Conservation (phyloP, 2,113 vertebrate genomes). For the Phasianus colchicus region DNA sequence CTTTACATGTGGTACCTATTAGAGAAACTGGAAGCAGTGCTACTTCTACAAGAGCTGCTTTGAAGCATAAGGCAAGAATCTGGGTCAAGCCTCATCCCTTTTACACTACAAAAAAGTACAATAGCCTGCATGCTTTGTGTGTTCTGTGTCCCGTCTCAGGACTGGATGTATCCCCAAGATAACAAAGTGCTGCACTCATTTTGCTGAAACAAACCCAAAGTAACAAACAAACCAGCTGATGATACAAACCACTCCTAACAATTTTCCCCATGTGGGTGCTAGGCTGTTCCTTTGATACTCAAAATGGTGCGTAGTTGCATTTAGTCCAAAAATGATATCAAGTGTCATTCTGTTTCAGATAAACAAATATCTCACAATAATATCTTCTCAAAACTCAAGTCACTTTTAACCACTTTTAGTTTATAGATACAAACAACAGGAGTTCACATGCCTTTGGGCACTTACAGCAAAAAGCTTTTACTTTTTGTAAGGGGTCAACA, state of each 20-base stretch:
- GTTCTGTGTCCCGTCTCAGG: background rate
- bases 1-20: background rate
- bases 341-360: background rate
- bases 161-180: background rate
- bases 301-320: background rate
- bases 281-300: background rate
- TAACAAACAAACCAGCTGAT: background rate
- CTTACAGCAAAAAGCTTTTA: conserved; percentile 15
- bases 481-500: background rate
- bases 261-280: background rate
- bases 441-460: background rate
- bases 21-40: background rate
- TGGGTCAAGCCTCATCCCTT: background rate
- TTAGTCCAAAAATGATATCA: background rate
- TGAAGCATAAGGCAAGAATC: background rate
- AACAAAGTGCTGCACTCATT: background rate
- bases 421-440: background rate
- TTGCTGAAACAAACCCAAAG: background rate
- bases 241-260: background rate
- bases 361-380: background rate
- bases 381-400: background rate
- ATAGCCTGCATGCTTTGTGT: background rate
- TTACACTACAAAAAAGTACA: background rate
- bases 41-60: background rate
- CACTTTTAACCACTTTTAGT: background rate